Conservation (phyloP, 2,797 vertebrate species). For the Micromesistius poutassou region DNA sequence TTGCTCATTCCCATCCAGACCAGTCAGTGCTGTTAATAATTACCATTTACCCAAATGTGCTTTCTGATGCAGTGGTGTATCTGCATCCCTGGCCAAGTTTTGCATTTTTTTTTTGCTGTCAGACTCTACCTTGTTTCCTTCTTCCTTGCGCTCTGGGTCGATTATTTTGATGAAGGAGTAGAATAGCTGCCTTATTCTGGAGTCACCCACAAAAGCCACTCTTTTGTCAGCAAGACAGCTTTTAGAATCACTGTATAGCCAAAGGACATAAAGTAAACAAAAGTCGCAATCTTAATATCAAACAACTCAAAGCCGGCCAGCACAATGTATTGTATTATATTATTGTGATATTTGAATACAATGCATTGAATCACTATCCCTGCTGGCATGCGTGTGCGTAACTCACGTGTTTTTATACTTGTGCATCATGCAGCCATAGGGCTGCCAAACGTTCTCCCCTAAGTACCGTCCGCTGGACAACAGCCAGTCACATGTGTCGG, state of each 20-base stretch:
- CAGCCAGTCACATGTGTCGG: conserved; percentile 92
- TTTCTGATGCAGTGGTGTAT: not conserved
- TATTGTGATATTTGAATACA: not conserved
- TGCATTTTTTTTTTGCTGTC: not conserved
- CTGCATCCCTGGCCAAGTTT: not conserved
- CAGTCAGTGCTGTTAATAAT: conserved; percentile 16
- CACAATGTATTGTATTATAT: not conserved
- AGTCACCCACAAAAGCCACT: conserved; percentile 91
- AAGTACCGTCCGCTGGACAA: conserved; percentile 93
- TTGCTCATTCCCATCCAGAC: conserved; percentile 11
- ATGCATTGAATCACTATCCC: not conserved
- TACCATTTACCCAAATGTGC: not conserved
- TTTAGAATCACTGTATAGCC: conserved; percentile 86
- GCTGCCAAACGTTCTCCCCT: conserved; percentile 95
- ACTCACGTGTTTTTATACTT: conserved; percentile 92
- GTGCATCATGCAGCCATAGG: conserved; percentile 99
- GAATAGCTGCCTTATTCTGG: conserved; percentile 92
- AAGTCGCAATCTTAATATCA: not conserved
- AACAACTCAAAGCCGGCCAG: not conserved
- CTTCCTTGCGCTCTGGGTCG: conserved; percentile 82
- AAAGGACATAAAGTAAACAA: not conserved
- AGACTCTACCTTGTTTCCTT: conserved; percentile 86
- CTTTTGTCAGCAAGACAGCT: conserved; percentile 85
- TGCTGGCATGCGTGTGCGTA: not conserved
- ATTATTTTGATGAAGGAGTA: conserved; percentile 91